Conservation (phyloP, 2,888 invertebrate species). For the Adelphocoris suturalis region DNA sequence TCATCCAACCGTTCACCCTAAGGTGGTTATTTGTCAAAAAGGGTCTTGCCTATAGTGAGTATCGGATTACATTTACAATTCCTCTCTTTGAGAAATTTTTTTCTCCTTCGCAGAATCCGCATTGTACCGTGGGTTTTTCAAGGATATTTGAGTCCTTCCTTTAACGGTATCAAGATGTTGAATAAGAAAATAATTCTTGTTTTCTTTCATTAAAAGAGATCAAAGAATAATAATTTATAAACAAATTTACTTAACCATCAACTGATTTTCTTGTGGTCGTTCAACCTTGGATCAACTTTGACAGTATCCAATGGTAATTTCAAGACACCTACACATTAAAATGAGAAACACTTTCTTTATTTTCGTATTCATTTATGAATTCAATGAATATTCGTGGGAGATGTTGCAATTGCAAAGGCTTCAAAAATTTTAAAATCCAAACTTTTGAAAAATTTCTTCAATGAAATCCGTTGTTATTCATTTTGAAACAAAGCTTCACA, state of each 20-base stretch:
- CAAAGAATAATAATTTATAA: not conserved
- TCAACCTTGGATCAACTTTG: too few relatives aligned
- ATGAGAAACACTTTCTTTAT: too few relatives aligned
- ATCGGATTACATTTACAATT: not conserved
- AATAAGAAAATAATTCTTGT: not conserved
- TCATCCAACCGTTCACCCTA: slow-evolving; percentile 33
- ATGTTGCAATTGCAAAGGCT: too few relatives aligned
- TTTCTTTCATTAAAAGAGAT: not conserved
- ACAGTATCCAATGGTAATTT: too few relatives aligned
- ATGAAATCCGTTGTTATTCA: too few relatives aligned
- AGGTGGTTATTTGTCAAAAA: slow-evolving; percentile 29
- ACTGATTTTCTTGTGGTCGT: not conserved
- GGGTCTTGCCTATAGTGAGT: not conserved
- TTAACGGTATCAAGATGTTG: not conserved
- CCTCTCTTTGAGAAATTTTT: not conserved
- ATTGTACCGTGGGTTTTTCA: not conserved
- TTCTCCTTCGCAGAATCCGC: not conserved
- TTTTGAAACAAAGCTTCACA: too few relatives aligned
- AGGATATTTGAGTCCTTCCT: not conserved
- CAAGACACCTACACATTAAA: too few relatives aligned
- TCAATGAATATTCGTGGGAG: too few relatives aligned
- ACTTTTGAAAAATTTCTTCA: too few relatives aligned
- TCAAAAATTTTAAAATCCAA: too few relatives aligned
- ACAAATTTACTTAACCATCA: not conserved
- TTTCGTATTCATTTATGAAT: too few relatives aligned